These are phyloP conservation scores for Pachypsylla venusta DNA, from an alignment of 1,140 invertebrate species.

Conservation along the genomic window DNA sequence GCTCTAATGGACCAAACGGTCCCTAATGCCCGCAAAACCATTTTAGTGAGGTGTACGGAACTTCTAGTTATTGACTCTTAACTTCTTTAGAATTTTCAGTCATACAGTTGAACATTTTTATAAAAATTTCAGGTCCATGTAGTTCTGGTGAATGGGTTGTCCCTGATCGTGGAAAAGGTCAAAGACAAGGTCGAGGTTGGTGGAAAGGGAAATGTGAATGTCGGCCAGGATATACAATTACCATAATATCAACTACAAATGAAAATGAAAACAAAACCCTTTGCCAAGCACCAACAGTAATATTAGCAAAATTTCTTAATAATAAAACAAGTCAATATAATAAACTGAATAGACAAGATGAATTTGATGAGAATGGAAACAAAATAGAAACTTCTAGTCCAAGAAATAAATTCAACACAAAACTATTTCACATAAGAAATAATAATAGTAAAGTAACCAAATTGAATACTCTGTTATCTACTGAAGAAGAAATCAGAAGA, in stretches of 20 bases:
- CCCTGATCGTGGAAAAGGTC: constrained; percentile 30
- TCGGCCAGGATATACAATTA: constrained; percentile 43
- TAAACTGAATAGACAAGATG: not conserved
- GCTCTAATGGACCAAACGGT: no score
- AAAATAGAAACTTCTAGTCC: not conserved
- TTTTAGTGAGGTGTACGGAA: no score
- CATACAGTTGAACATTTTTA: no score
- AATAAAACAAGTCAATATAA: constrained; percentile 19
- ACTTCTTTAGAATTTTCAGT: no score
- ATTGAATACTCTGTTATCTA: no score
- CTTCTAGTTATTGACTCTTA: no score
- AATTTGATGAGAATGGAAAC: not conserved
- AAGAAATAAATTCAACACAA: not conserved
- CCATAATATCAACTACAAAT: not conserved
- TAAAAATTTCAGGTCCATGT: constrained; percentile 45
- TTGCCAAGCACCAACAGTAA: constrained; percentile 34
- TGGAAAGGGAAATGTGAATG: constrained; percentile 42
- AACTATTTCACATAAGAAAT: not conserved
- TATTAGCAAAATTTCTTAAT: constrained; percentile 35
- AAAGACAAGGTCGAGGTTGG: constrained; percentile 25
- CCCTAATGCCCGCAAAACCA: no score
- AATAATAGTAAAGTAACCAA: constrained; percentile 2
- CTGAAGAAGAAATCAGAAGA: no score
- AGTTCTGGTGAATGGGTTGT: constrained; percentile 53
- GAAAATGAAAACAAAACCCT: constrained; percentile 25